These are phyloP conservation scores for Drosophila longiperda DNA, from an alignment of 2,888 invertebrate species.

Conservation along the genomic window DNA sequence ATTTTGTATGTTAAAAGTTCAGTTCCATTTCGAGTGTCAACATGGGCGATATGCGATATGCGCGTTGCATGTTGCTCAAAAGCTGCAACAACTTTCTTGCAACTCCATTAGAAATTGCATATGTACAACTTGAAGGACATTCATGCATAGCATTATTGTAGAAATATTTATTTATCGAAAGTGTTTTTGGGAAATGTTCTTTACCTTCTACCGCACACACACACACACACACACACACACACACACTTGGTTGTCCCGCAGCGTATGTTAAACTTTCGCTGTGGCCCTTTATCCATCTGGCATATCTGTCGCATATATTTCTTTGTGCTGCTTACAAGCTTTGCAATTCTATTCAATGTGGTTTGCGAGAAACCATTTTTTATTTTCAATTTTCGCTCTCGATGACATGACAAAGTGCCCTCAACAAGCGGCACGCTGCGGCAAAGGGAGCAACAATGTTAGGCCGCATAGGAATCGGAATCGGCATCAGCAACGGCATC, in stretches of 20 bases:
- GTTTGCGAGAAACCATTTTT: constrained; percentile 61
- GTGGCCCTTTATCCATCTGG: not conserved
- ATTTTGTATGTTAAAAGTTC: constrained; percentile 37
- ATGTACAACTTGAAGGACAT: not conserved
- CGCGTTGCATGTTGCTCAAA: not conserved
- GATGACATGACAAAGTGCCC: constrained; percentile 77
- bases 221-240: not conserved
- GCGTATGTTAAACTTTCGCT: constrained; percentile 12
- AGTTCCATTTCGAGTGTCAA: constrained; percentile 49
- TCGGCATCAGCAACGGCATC: not conserved
- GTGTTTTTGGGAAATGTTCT: constrained; percentile 2
- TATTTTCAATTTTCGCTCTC: constrained; percentile 75
- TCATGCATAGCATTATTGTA: not conserved
- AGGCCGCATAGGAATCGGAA: not conserved
- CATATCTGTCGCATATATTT: constrained; percentile 19
- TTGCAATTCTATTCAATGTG: constrained; percentile 66
- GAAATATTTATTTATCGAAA: constrained; percentile 17
- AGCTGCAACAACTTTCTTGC: not conserved
- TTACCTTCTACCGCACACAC: not conserved
- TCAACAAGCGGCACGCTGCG: constrained; percentile 48
- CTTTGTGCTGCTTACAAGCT: constrained; percentile 50
- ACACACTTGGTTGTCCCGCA: constrained; percentile 1
- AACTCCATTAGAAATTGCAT: constrained; percentile 1
- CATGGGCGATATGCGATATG: constrained; percentile 2
- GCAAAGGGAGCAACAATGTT: constrained; percentile 46